Evolutionary conservation across 53 echinoderm and acorn worm species (phyloP), one percentile per base, ranked within the genome.

Genomic region (Temnopleurus reevesii): DNA sequence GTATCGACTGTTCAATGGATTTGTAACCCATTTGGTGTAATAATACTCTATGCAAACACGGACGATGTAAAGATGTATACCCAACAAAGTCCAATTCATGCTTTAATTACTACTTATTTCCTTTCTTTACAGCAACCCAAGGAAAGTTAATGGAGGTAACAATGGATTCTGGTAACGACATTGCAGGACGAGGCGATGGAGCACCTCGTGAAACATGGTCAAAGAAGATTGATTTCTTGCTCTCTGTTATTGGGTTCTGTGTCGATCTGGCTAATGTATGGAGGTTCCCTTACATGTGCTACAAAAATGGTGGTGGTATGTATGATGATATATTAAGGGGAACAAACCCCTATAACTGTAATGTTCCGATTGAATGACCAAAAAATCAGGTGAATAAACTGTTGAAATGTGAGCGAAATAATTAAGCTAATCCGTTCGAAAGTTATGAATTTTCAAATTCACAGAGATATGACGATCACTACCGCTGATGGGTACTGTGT

Each of bases 271-370:
- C 94, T 45, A 97, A 95, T 55, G 95, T 97, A 27, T 97, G 98
- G 98, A 63, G 98, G 27, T 97, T 97, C 55, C 98, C 97, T 23
- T 93, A 97, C 83, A 94, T 97, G 92, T 97, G 97, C 91, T 97
- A 94, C 64, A 94, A 95, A 90, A 97, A 97, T 92, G 97, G 97
- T 4, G 97, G 97, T 19, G 97, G 95, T 95, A 91, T 57, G 95
- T 77, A 25, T 12, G 30, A 13, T 15, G 30, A 5, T n/a, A n/a
- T n/a, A n/a, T n/a, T n/a, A n/a, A n/a, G n/a, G n/a, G n/a, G n/a
- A n/a, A n/a, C n/a, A n/a, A n/a, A n/a, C n/a, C n/a, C n/a, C n/a
- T n/a, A n/a, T n/a, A n/a, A n/a, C n/a, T n/a, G n/a, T n/a, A n/a
- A n/a, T n/a, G n/a, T n/a, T n/a, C n/a, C n/a, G n/a, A n/a, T n/a